phyloP scores from a whole-genome alignment of 1,140 invertebrate genomes.

The Ceratitis capitata region DNA sequence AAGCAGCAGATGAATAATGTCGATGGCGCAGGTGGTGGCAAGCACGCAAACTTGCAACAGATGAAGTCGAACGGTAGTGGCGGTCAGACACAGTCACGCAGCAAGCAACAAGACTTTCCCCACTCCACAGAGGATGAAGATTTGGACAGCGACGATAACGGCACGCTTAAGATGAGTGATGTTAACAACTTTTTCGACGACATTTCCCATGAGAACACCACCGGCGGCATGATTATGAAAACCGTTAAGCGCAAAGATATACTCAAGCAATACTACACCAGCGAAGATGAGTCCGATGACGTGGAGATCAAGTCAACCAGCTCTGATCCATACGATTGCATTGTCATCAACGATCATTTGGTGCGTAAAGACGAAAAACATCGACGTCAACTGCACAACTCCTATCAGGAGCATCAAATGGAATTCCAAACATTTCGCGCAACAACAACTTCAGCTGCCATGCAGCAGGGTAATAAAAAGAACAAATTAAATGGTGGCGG shows the following conservation, averaged over 20 bases:
- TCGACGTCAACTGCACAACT: slow-evolving; percentile 54
- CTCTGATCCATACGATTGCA: slow-evolving; percentile 77
- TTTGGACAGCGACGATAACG: slow-evolving; percentile 62
- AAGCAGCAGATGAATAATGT: background rate
- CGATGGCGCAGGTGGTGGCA: background rate
- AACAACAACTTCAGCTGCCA: slow-evolving; percentile 52
- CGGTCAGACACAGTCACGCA: background rate
- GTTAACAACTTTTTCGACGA: slow-evolving; percentile 64
- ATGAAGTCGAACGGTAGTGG: slow-evolving; percentile 28
- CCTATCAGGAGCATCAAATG: slow-evolving; percentile 65
- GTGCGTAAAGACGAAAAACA: slow-evolving; percentile 68
- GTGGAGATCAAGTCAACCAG: slow-evolving; percentile 70
- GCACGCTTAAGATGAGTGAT: slow-evolving; percentile 60
- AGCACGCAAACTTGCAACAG: background rate
- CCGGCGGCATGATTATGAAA: slow-evolving; percentile 72
- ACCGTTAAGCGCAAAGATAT: slow-evolving; percentile 76
- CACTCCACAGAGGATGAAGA: slow-evolving; percentile 50
- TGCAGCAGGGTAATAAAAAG: slow-evolving; percentile 36
- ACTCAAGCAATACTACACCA: slow-evolving; percentile 74
- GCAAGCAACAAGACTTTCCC: slow-evolving; percentile 23
- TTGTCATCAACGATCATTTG: slow-evolving; percentile 78
- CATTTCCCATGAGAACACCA: slow-evolving; percentile 66
- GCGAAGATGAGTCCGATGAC: slow-evolving; percentile 59
- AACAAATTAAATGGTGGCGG: slow-evolving; percentile 37
- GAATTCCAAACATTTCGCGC: slow-evolving; percentile 67